phyloP scores from a whole-genome alignment of 1,140 invertebrate genomes.

The Xylocopa sonorina region DNA sequence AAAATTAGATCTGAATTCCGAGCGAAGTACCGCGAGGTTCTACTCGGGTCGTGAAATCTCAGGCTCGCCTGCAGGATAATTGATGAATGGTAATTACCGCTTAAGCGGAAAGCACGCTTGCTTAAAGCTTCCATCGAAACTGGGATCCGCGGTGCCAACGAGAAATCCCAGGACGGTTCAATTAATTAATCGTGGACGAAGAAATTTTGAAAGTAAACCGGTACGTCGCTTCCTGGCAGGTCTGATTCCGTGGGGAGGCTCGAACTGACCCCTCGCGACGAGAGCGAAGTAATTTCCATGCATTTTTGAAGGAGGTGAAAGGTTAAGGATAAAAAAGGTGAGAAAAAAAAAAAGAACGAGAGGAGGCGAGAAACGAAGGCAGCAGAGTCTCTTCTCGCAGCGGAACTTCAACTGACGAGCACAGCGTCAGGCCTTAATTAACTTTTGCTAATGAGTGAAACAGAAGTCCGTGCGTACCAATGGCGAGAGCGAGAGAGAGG shows the following conservation, averaged over 20 bases:
- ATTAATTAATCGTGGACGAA: slow-evolving; percentile 23
- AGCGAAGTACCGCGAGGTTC: not conserved
- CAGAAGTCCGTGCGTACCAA: slow-evolving; percentile 1
- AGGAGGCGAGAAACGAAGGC: not conserved
- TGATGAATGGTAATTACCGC: slow-evolving; percentile 63
- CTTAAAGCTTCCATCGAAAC: not conserved
- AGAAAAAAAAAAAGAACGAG: not conserved
- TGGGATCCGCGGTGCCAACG: not conserved
- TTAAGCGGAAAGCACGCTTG: slow-evolving; percentile 52
- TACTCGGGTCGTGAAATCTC: slow-evolving; percentile 35
- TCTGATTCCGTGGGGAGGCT: no score
- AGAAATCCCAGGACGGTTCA: slow-evolving; percentile 6
- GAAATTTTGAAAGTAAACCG: slow-evolving; percentile 37
- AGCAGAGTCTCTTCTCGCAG: no score
- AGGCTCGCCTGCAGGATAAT: slow-evolving; percentile 43
- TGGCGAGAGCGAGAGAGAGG: no score
- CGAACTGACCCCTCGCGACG: not conserved
- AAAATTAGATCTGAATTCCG: not conserved
- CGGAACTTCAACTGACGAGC: not conserved
- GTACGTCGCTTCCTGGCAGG: no score
- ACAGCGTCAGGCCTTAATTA: slow-evolving; percentile 38
- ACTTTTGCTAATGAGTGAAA: slow-evolving; percentile 44
- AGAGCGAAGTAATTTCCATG: slow-evolving; percentile 3
- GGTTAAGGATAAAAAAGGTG: not conserved
- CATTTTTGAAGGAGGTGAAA: not conserved